These are phyloP conservation scores for Diplazon laetatorius DNA, from an alignment of 2,888 invertebrate species.

Conservation along the genomic window DNA sequence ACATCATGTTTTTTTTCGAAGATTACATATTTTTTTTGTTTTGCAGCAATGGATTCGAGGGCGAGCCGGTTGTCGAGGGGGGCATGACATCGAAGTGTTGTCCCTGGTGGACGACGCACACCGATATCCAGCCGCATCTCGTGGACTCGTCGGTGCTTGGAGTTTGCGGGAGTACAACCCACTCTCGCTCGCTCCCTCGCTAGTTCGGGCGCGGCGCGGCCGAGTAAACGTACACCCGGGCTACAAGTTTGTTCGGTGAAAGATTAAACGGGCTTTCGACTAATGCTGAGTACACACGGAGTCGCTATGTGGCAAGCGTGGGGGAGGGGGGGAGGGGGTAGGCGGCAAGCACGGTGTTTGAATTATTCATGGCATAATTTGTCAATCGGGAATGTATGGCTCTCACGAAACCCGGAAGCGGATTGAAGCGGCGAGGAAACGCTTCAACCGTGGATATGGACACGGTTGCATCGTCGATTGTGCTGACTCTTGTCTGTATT, in stretches of 20 bases:
- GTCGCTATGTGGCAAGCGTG: constrained; percentile 3
- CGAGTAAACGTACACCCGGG: constrained; percentile 1
- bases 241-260: constrained; percentile 58
- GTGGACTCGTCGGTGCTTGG: not conserved
- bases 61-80: too few species aligned
- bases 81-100: constrained; percentile 14
- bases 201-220: constrained; percentile 15
- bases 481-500: not conserved
- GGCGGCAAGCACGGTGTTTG: constrained; percentile 33
- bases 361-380: constrained; percentile 66
- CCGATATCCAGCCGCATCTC: constrained; percentile 13
- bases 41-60: too few species aligned
- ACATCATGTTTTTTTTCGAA: too few species aligned
- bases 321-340: too few species aligned
- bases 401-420: constrained; percentile 16
- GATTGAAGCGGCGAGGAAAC: constrained; percentile 3
- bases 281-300: constrained; percentile 61
- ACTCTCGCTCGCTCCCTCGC: too few species aligned
- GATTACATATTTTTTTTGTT: too few species aligned
- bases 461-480: not conserved
- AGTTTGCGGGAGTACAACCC: too few species aligned
- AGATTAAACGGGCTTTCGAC: constrained; percentile 63
- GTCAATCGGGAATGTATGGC: constrained; percentile 59
- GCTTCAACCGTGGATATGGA: constrained; percentile 12
- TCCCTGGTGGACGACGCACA: constrained; percentile 19